These are phyloP conservation scores for Etia nguti DNA, from an alignment of 2,113 vertebrate genomes.

Conservation along the genomic window DNA sequence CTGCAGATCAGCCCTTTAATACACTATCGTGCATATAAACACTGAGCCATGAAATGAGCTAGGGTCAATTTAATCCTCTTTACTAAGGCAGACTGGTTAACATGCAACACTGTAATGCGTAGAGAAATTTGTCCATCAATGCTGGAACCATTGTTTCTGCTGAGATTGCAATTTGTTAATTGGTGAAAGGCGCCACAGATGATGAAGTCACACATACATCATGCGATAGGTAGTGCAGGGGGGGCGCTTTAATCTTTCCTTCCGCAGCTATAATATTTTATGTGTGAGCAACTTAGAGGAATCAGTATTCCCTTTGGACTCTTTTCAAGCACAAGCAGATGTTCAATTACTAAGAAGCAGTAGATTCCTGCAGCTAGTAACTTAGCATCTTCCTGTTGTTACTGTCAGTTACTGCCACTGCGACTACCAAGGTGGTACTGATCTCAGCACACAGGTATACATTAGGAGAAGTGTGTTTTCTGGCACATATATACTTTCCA, in stretches of 20 bases:
- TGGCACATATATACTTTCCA: not conserved
- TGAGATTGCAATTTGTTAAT: constrained; percentile 56
- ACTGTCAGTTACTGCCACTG: constrained; percentile 12
- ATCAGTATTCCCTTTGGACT: constrained; percentile 42
- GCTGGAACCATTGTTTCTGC: constrained; percentile 42
- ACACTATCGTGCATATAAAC: constrained; percentile 42
- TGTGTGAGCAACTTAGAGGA: constrained; percentile 26
- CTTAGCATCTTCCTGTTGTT: not conserved
- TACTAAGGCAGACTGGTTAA: not conserved
- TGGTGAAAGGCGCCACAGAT: constrained; percentile 40
- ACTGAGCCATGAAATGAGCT: constrained; percentile 57
- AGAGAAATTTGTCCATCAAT: constrained; percentile 39
- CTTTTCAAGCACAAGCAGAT: constrained; percentile 55
- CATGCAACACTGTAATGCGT: not conserved
- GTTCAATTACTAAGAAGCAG: constrained; percentile 45
- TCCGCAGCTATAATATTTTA: constrained; percentile 45
- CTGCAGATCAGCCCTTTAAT: constrained; percentile 49
- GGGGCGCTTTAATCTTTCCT: constrained; percentile 33
- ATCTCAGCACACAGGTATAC: not conserved
- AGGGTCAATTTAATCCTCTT: constrained; percentile 60
- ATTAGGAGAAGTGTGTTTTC: not conserved
- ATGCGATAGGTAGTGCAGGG: constrained; percentile 3
- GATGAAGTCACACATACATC: constrained; percentile 49
- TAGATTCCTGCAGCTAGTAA: constrained; percentile 18
- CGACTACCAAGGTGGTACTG: not conserved